Evolutionary conservation across 2,113 vertebrate species (phyloP), one percentile per base, ranked within the genome.

Genomic region (Dasyurus viverrinus): DNA sequence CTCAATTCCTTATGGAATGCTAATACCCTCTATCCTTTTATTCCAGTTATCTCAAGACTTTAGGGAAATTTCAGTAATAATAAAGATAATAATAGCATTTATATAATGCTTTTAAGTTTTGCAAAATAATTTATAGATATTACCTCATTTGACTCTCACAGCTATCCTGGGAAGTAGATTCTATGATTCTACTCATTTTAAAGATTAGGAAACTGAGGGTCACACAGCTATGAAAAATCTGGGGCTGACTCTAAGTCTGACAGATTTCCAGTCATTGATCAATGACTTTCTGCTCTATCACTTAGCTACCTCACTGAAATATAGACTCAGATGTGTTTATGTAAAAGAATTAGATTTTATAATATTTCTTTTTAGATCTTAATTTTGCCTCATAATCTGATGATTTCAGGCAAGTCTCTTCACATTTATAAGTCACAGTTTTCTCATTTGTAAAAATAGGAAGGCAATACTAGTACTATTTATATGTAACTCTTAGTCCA

Each of bases 61-160:
- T 91, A 94, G 54, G 89, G 53, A n/a, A 94, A 95, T 90, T 25
- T n/a, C 14, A 76, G 30, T 76, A 76, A 76, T 76, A n/a, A 76
- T 76, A n/a, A n/a, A 1, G 12, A 57, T 57, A 27, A 57, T 57
- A 26, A n/a, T 19, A 76, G 60, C 60, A 76, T 76, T 76, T n/a
- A 76, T n/a, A 76, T n/a, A n/a, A 14, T 0, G 60, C 1, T n/a
- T n/a, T n/a, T 76, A 76, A 19, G 30, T n/a, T 76, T n/a, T 76
- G 60, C 57, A 76, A n/a, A 19, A 5, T 76, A 68, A 36, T n/a
- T 76, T 19, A 76, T 76, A 76, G 5, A 76, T n/a, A 19, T 76
- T 16, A 36, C 11, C 60, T 68, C 60, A 36, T 68, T 68, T 76
- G 60, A 76, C n/a, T 36, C 36, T 76, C 36, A 76, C 57, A 60